Percentiles rank a stretch among this genome's conserved stretches.
phyloP scores from a whole-genome alignment of 2,888 invertebrate genomes.

The Heteropelma amictum region DNA sequence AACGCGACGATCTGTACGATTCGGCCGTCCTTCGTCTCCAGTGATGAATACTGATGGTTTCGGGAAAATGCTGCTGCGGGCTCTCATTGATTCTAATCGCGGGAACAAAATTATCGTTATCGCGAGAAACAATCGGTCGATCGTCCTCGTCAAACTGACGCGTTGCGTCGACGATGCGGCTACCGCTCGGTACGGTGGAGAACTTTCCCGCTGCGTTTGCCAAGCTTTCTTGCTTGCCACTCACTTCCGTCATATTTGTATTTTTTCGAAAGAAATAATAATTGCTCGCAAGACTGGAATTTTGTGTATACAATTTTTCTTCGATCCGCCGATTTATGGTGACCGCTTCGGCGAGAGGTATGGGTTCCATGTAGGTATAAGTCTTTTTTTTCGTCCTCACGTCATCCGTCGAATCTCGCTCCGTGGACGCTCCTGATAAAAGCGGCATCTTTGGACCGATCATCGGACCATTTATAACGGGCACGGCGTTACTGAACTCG shows the following conservation, averaged over 20 bases:
- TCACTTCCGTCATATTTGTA: constrained; percentile 26
- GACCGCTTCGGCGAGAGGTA: constrained; percentile 72
- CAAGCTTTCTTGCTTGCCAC: background rate
- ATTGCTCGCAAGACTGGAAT: constrained; percentile 57
- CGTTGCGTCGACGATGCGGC: background rate
- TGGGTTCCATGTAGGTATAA: constrained; percentile 72
- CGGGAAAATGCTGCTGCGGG: constrained; percentile 10
- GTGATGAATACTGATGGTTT: constrained; percentile 55
- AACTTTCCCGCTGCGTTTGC: background rate
- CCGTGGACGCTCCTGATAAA: background rate
- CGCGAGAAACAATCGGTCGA: background rate
- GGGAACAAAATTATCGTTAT: constrained; percentile 38
- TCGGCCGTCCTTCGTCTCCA: constrained; percentile 66
- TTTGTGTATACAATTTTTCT: constrained; percentile 72
- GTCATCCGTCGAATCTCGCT: background rate
- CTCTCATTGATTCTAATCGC: constrained; percentile 50
- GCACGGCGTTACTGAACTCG: constrained; percentile 74
- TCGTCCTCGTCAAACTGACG: background rate
- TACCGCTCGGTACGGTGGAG: background rate
- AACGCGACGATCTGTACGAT: constrained; percentile 48
- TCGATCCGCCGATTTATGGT: constrained; percentile 74
- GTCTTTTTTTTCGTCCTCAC: constrained; percentile 63
- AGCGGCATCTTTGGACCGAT: constrained; percentile 54
- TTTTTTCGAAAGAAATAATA: constrained; percentile 66
- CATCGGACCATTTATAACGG: constrained; percentile 79